A percentile compares a stretch with the other conserved stretches of the same genome.
These are phyloP conservation scores for Centroberyx gerrardi DNA, from an alignment of 2,797 vertebrate species.

Conservation along the genomic window DNA sequence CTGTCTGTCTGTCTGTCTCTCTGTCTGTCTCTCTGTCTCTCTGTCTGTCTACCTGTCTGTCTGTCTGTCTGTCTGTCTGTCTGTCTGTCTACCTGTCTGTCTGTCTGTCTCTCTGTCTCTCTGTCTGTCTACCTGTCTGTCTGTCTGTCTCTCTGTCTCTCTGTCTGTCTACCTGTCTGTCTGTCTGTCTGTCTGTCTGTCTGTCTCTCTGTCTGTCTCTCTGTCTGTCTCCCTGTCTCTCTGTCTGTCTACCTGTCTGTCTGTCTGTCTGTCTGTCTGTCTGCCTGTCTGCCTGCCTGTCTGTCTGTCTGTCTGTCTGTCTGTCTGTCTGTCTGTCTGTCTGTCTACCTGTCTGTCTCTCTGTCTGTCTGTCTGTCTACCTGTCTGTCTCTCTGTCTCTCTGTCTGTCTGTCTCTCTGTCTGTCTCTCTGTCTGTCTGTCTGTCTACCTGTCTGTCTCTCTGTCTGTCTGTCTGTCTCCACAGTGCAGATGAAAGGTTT, in stretches of 20 bases:
- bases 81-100: neutral
- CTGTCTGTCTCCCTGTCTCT: neutral
- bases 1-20: neutral
- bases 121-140: neutral
- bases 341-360: neutral
- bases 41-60: neutral
- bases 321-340: neutral
- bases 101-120: neutral
- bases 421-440: neutral
- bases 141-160: neutral
- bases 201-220: too few relatives aligned
- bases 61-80: neutral
- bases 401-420: neutral
- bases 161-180: neutral
- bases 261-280: neutral
- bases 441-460: neutral
- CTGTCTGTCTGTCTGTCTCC: neutral
- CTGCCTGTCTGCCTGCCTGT: neutral
- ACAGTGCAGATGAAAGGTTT: conserved; percentile 93
- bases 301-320: neutral
- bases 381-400: neutral
- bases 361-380: neutral
- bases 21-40: neutral
- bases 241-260: neutral
- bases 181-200: neutral